phyloP scores from a whole-genome alignment of 2,888 invertebrate genomes.

The Unio pictorum region DNA sequence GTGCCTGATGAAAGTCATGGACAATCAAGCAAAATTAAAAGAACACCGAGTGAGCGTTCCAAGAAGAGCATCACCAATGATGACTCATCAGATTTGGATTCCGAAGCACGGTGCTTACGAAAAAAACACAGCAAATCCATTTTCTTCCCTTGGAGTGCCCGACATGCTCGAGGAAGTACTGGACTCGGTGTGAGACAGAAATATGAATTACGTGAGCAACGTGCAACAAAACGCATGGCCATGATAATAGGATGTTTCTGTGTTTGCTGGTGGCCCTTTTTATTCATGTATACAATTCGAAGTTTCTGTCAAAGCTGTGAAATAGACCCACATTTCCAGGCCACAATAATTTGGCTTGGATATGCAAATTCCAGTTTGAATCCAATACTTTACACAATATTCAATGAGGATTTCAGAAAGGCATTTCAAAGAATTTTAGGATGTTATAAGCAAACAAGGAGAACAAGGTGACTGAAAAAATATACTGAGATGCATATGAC shows the following conservation, averaged over 20 bases:
- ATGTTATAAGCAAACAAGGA: too few species aligned
- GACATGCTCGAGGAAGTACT: conserved; percentile 16
- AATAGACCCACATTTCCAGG: conserved; percentile 61
- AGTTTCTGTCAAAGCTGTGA: conserved; percentile 60
- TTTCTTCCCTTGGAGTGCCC: conserved; percentile 33
- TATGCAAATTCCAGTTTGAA: conserved; percentile 70
- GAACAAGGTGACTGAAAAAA: too few species aligned
- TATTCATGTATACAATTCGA: conserved; percentile 69
- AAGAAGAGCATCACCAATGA: conserved; percentile 26
- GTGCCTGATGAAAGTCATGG: too few species aligned
- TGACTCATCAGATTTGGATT: conserved; percentile 22
- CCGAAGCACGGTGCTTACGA: conserved; percentile 14
- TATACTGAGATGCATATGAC: too few species aligned
- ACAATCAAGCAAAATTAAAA: neutral
- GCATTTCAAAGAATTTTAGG: conserved; percentile 63
- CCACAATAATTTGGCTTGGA: conserved; percentile 70
- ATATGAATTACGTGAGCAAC: conserved; percentile 67
- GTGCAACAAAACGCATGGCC: conserved; percentile 71
- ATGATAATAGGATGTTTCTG: conserved; percentile 71
- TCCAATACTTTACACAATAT: conserved; percentile 70
- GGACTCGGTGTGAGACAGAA: conserved; percentile 51
- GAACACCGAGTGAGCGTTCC: conserved; percentile 28
- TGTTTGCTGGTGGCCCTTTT: conserved; percentile 71
- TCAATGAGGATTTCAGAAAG: conserved; percentile 70
- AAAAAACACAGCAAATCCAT: conserved; percentile 24